phyloP scores from a whole-genome alignment of 2,888 invertebrate species.

The Norana najaformis region DNA sequence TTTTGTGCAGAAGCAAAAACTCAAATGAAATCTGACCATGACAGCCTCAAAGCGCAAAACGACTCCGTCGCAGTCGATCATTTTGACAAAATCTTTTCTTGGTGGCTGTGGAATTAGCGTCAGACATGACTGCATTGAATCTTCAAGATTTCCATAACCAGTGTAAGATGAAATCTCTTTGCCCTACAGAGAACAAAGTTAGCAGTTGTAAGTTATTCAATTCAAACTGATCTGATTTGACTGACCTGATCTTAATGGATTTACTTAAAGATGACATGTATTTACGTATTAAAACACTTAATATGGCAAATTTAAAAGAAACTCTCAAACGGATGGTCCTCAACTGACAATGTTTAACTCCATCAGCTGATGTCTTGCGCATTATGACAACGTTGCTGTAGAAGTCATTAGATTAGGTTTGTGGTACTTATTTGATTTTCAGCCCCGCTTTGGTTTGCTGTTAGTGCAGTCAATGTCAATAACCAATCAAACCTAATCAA shows the following conservation, averaged over 20 bases:
- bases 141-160: slow-evolving; percentile 78
- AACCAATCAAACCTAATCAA: no score
- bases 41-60: slow-evolving; percentile 76
- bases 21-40: slow-evolving; percentile 63
- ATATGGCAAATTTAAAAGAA: neutral
- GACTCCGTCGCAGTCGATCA: slow-evolving; percentile 71
- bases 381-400: no score
- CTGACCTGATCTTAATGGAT: neutral
- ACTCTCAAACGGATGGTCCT: neutral
- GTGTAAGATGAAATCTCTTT: slow-evolving; percentile 72
- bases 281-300: neutral
- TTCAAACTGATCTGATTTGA: neutral
- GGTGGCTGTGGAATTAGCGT: slow-evolving; percentile 75
- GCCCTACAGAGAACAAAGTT: neutral
- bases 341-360: no score
- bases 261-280: neutral
- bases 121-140: slow-evolving; percentile 76
- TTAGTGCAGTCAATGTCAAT: no score
- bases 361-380: no score
- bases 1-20: no score
- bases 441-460: no score
- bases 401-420: no score
- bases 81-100: slow-evolving; percentile 76
- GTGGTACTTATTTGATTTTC: no score
- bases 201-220: neutral